Base-by-base conservation (phyloP, 2,113 vertebrate species). In the Phalacrocorax aristotelis region DNA sequence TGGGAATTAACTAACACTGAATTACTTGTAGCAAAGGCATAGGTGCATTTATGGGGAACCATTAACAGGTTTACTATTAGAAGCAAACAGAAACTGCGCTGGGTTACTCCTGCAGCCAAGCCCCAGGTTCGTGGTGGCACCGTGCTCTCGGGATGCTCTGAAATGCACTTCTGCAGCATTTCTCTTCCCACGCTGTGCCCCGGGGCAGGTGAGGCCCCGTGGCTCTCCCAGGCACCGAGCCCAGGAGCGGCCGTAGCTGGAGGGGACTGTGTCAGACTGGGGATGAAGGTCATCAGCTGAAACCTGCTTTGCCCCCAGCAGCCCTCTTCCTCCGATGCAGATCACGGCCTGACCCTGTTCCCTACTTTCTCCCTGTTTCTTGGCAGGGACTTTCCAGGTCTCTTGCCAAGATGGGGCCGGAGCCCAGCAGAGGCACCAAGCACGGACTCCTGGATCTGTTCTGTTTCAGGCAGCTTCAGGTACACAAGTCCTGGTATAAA, bases 131-230 rank as follows among this genome's bases (percentile, higher is more conserved):
- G 8, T 4, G 30, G 66, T 21, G 54, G 8, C 42, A 19, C 71
- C 1, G 9, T 25, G 55, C 51, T 38, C 42, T 29, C 7, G 0
- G 78, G 58, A 64, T 2, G 17, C 49, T 79, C 82, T 7, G 0
- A 48, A 68, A 29, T 0, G 5, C 30, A 7, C 29, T 36, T 29
- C 70, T 27, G 11, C 0, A 5, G 62, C 17, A 0, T 4, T 44
- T 42, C 32, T n/a, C 21, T 23, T 25, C 61, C 22, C 46, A 49
- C 5, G 0, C 51, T 0, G 1, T 1, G 22, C 26, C 49, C 48
- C 7, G 18, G 66, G 32, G 38, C 23, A 11, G 29, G 23, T 2
- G 13, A 40, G 21, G 15, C 52, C 69, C 46, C 30, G 6, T 1
- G 6, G 52, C 44, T 71, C 2, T 60, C 32, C 38, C 75, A 14